Evolutionary conservation across 2,113 vertebrate species (phyloP), one percentile per base, ranked within the genome.

Genomic region (Calcarius ornatus): DNA sequence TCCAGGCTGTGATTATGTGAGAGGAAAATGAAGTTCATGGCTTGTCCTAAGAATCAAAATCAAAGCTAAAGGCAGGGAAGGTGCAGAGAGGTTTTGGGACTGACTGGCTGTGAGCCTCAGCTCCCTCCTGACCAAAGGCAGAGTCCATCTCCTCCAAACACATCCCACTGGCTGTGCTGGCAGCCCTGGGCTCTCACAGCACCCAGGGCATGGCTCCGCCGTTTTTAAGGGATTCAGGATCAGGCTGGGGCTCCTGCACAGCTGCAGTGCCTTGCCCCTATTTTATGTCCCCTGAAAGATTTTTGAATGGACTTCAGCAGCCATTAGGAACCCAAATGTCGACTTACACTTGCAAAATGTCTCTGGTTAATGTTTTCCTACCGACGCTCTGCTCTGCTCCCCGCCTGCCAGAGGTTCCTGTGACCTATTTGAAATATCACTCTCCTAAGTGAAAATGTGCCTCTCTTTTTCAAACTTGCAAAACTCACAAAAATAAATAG

Each of bases 401-500:
- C 91, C 0, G 76, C 94, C 90, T 97, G 95, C 90, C 96, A 96
- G 94, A 96, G 95, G 93, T 96, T 96, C 96, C 90, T 94, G 93
- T 96, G 95, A 95, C 95, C 96, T 96, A 94, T 95, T 96, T 96
- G 93, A 96, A 96, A 96, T 96, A 97, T 93, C 93, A 92, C 95
- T 88, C 91, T 96, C 75, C 96, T 88, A 95, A 96, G 96, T 94
- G 85, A 96, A 97, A 96, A 97, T 95, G 94, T 94, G 95, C 95
- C 94, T 97, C 90, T 94, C 90, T 96, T 86, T 96, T 91, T 95
- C 81, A 96, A 97, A 96, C 95, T 96, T 97, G 96, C 94, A 97
- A 97, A 97, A 93, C 96, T 96, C 94, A 96, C 95, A 95, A 95
- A 97, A 97, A 95, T 90, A 97, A 95, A 97, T 96, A 96, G 94